Percentiles rank a stretch among this genome's conserved stretches.
Evolutionary conservation across 2,113 vertebrate genomes (phyloP).

Genomic region (Epinephelus lanceolatus): DNA sequence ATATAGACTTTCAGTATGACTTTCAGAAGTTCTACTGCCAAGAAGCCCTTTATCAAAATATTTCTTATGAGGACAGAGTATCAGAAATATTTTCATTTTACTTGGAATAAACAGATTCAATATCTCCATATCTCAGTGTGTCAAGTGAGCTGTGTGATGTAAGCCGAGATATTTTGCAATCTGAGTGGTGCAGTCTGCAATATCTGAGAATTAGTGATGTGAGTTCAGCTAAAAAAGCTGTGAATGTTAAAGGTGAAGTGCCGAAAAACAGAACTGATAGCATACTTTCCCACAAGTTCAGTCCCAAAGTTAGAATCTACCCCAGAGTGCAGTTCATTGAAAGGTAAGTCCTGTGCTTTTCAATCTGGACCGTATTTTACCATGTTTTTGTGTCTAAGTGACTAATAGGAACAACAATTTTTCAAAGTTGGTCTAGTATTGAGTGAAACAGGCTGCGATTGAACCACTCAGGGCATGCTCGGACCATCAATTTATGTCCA

Average conservation of each 20-base stretch:
- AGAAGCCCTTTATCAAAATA: not conserved
- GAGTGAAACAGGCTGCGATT: no score
- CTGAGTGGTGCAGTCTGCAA: conserved; percentile 14
- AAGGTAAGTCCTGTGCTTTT: no score
- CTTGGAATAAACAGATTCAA: conserved; percentile 13
- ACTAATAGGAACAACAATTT: no score
- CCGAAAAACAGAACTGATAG: not conserved
- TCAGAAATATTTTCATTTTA: not conserved
- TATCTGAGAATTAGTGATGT: not conserved
- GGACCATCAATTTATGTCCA: no score
- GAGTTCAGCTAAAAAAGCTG: conserved; percentile 9
- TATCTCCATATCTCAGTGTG: not conserved
- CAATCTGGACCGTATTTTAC: no score
- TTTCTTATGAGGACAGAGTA: not conserved
- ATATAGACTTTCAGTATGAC: not conserved
- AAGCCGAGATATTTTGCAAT: conserved; percentile 31
- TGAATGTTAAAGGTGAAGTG: conserved; percentile 1
- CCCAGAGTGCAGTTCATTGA: not conserved
- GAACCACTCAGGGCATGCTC: no score
- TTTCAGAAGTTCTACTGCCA: not conserved
- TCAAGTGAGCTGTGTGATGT: conserved; percentile 15
- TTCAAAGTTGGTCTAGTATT: no score
- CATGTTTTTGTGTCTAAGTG: no score
- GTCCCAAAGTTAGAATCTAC: not conserved
- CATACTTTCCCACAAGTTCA: not conserved